These are phyloP conservation scores for Catostylus mosaicus DNA, from an alignment of 30 jellyfish, hydroid and myxozoan genomes.

Conservation along the genomic window DNA sequence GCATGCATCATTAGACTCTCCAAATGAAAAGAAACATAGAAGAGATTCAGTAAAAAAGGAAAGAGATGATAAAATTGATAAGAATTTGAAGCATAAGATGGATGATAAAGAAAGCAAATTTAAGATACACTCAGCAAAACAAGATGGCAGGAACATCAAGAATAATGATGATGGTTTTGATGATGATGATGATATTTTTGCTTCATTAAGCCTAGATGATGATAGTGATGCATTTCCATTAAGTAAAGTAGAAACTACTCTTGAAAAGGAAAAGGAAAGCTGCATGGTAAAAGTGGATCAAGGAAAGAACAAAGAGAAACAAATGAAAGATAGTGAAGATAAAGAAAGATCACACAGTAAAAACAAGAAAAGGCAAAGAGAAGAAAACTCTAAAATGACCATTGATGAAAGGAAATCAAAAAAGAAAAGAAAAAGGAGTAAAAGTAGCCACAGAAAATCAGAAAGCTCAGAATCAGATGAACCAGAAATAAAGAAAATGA, in stretches of 20 bases:
- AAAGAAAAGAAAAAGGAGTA: constrained; percentile 37
- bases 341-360: constrained; percentile 1
- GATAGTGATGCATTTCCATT: constrained; percentile 26
- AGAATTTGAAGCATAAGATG: no score
- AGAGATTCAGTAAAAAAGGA: background rate
- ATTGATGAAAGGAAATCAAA: constrained; percentile 1
- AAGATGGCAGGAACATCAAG: background rate
- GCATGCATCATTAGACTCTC: background rate
- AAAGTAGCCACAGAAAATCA: constrained; percentile 48
- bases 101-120: no score
- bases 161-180: background rate
- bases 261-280: background rate
- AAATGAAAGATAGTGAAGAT: background rate
- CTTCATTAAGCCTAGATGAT: background rate
- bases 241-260: constrained; percentile 1
- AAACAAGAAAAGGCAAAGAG: background rate
- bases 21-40: background rate
- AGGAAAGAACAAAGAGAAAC: constrained; percentile 1
- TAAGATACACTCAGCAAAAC: no score
- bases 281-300: background rate
- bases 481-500: constrained; percentile 30
- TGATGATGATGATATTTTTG: constrained; percentile 18
- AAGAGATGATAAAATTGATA: background rate
- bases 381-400: background rate
- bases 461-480: constrained; percentile 55